Base-by-base conservation (phyloP, 1,140 invertebrate genomes). In the Eupristina koningsbergeri region DNA sequence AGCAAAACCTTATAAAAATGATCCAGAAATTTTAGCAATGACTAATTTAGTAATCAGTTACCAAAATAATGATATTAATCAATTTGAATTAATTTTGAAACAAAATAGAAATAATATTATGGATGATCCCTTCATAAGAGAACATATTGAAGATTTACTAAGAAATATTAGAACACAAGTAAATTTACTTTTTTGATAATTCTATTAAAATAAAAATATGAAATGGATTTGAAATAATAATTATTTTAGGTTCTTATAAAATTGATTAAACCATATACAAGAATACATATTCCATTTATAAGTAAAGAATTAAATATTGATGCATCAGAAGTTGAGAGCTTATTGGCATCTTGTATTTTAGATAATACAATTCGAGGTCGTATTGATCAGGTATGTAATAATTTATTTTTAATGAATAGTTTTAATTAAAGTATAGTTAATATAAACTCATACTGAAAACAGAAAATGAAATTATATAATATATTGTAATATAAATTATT, bases 1-100 rank as follows among this genome's bases (percentile, higher is more conserved):
- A 94, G 99, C 99, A 0, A 99, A 99, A 91, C 98, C 99, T 0
- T 99, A 99, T 89, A 99, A 99, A 93, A 99, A 99, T 92, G 98
- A 99, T 93, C 98, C 98, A 9, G 99, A 99, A 94, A 99, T 99
- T 88, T 93, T 99, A 81, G 99, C 99, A 2, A 99, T 99, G 98
- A 99, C 99, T 13, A 99, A 99, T 93, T 94, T 99, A 87, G 98
- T 99, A 26, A 97, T 97, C 90, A 98, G 98, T 31, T 99, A 99
- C 93, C 98, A 99, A 92, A 99, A 99, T 92, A 99, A 99, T 93
- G 98, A 99, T 92, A 99, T 99, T 82, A 98, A 98, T 91, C 97
- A 98, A 87, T 99, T 99, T 94, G 99, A 99, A 93, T 96, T 96
- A 85, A 99, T 99, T 88, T 92, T 99, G 71, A 97, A 98, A 89